Evolutionary conservation across 2,797 vertebrate genomes (phyloP), one percentile per base, ranked within the genome.

Genomic region (Molossus molossus): DNA sequence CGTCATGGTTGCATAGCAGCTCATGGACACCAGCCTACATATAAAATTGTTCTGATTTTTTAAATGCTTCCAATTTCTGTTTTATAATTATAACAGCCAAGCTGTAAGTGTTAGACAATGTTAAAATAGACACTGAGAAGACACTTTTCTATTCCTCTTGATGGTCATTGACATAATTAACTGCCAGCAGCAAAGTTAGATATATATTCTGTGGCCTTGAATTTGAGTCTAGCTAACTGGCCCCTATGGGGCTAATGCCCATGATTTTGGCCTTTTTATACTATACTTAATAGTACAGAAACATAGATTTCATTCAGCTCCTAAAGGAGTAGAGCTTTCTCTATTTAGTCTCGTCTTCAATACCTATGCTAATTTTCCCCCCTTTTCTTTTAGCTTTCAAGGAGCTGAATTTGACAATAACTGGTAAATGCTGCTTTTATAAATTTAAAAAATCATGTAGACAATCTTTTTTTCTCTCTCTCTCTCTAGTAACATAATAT

Each of bases 131-230:
- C 75, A 91, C 82, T 3, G 45, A 81, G 75, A 86, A 92, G 94
- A 90, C 58, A 75, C 48, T 89, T 93, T 94, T 83, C 92, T 92
- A 67, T 73, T 94, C 50, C 83, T 94, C 88, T 83, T 94, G 92
- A 89, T 97, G 96, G 96, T 91, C 94, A 97, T 96, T 93, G 95
- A 97, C 95, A 87, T 94, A 96, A 97, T 98, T 98, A 96, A 91
- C 94, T 93, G 95, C 95, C 95, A 60, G 92, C 76, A 97, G 95
- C 96, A 93, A 97, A 95, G 92, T 94, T 93, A 94, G 90, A 93
- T 97, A 94, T 93, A 80, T 90, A 95, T 91, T 96, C 97, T 7
- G 3, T 94, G 94, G 97, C 97, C 96, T 97, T 98, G 96, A 92
- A 96, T 95, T 94, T 94, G 95, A 97, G 92, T 91, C 88, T 69